Evolutionary conservation across 1,140 invertebrate genomes (phyloP).

Genomic region (Zaprionus inermis): DNA sequence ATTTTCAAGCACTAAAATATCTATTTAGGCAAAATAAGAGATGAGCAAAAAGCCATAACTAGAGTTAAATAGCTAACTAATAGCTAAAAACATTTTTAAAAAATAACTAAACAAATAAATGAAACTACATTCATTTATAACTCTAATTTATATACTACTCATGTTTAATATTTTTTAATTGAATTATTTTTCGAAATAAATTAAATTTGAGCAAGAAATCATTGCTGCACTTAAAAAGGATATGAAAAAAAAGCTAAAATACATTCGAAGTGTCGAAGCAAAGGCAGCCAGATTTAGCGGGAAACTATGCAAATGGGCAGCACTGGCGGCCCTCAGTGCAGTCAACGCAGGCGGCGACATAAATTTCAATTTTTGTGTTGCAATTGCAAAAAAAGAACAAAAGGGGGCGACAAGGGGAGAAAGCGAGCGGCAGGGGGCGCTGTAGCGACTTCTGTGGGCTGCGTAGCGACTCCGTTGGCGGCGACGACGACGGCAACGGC

Average conservation of each 20-base stretch:
- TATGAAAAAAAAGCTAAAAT: too few relatives aligned
- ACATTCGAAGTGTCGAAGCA: too few relatives aligned
- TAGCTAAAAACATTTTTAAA: too few relatives aligned
- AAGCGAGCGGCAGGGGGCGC: background rate
- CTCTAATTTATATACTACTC: too few relatives aligned
- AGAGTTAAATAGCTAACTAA: too few relatives aligned
- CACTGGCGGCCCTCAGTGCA: background rate
- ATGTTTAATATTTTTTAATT: too few relatives aligned
- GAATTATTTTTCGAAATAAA: too few relatives aligned
- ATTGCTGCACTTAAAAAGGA: too few relatives aligned
- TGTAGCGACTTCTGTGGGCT: conserved; percentile 59
- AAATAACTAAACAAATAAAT: too few relatives aligned
- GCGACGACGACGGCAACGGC: conserved; percentile 41
- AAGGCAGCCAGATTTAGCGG: background rate
- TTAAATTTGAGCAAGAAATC: too few relatives aligned
- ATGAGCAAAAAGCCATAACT: background rate
- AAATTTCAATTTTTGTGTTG: conserved; percentile 79
- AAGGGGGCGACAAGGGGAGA: background rate
- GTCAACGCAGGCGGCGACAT: conserved; percentile 57
- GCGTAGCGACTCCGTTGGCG: conserved; percentile 69
- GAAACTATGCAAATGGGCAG: background rate
- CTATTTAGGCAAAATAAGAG: background rate
- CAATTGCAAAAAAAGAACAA: conserved; percentile 61
- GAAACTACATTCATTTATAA: too few relatives aligned
- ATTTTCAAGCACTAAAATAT: background rate